These are phyloP conservation scores for Hyalella azteca DNA, from an alignment of 2,888 invertebrate genomes.

Conservation along the genomic window DNA sequence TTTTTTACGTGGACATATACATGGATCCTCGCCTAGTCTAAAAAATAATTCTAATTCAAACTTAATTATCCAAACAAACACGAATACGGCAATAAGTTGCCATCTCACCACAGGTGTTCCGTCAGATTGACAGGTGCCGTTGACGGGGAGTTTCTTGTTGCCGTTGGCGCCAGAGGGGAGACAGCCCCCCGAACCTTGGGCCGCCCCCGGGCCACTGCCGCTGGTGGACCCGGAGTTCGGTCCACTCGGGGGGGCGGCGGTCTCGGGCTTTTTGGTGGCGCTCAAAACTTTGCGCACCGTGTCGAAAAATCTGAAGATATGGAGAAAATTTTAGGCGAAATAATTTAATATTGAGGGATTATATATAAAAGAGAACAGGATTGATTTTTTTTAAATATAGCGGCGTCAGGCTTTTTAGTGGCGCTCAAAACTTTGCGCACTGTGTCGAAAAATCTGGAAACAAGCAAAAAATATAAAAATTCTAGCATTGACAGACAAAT, in stretches of 20 bases:
- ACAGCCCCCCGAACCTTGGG: no score
- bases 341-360: no score
- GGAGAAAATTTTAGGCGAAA: no score
- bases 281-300: constrained; percentile 31
- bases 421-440: constrained; percentile 29
- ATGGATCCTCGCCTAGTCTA: no score
- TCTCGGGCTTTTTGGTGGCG: constrained; percentile 60
- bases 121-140: constrained; percentile 8
- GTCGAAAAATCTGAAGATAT: constrained; percentile 58
- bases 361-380: no score
- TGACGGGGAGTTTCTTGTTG: neutral
- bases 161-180: no score
- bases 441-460: constrained; percentile 19
- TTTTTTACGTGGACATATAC: no score
- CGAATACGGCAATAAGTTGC: neutral
- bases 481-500: neutral
- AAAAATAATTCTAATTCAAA: neutral
- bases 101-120: constrained; percentile 39
- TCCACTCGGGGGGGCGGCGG: no score
- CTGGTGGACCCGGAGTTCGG: no score
- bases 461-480: neutral
- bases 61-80: neutral
- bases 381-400: no score
- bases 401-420: constrained; percentile 64
- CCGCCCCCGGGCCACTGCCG: no score